Base-by-base conservation (phyloP, 2,113 vertebrate genomes). In the Oxyruncus cristatus region DNA sequence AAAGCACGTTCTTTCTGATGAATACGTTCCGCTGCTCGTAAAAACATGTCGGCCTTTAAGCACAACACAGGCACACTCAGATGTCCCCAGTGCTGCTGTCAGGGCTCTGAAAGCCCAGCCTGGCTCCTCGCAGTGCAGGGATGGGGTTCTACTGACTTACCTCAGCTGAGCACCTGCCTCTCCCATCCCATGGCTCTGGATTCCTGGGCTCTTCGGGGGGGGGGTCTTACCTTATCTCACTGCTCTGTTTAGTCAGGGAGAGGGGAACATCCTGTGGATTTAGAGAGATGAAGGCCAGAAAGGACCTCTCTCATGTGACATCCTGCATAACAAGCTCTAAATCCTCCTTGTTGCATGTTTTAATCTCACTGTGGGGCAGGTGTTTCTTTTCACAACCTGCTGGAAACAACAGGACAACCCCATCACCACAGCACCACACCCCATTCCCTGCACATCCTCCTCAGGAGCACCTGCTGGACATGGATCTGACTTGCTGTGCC, bases 1-100 rank as follows among this genome's bases (percentile, higher is more conserved):
- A 96, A 95, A 90, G 91, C 86, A 65, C 66, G 84, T 80, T 74
- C 94, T 88, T 94, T 95, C 97, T 97, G 96, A 97, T 97, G 96
- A 97, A 95, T 94, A 89, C 96, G 95, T 95, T 94, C 92, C 55
- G 61, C 84, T n/a, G 93, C 92, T 96, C 66, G 82, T 92, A 76
- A 96, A 97, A 98, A 90, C 53, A 16, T 93, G 92, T 68, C 52
- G 21, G 81, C 74, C 93, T 95, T 88, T 89, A 88, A 88, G 52
- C 79, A 90, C 90, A 87, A 94, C 58, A 85, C 76, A 46, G 68
- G 56, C 81, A 10, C n/a, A 22, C 89, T 88, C 93, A 58, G 95
- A 62, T 47, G 47, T 85, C 63, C 84, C 53, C 28, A 19, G 56
- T 52, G 75, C 14, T 71, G 50, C 39, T 90, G 92, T 95, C 76